A percentile compares a stretch with the other conserved stretches of the same genome.
Evolutionary conservation across 2,113 vertebrate genomes (phyloP).

Genomic region (Daphoenositta chrysoptera): DNA sequence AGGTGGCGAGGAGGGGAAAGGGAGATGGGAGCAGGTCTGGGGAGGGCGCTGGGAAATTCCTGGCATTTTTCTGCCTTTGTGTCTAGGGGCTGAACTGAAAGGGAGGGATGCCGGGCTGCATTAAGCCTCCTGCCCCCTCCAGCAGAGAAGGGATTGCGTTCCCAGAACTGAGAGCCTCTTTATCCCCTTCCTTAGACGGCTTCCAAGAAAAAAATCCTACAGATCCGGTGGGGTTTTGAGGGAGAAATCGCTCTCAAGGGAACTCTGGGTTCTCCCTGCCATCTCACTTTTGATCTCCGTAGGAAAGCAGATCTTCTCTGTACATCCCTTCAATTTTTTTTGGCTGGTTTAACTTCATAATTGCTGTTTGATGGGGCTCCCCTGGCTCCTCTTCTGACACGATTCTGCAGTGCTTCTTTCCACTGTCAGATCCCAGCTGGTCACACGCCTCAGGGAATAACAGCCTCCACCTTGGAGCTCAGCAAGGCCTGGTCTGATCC

Average conservation of each 20-base stretch:
- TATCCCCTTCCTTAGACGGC: background rate
- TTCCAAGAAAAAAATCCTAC: background rate
- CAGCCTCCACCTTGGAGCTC: background rate
- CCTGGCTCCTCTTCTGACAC: background rate
- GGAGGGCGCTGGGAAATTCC: slow-evolving; percentile 74
- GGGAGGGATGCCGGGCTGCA: slow-evolving; percentile 20
- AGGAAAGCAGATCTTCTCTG: background rate
- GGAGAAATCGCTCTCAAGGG: background rate
- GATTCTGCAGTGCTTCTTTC: background rate
- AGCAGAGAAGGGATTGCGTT: slow-evolving; percentile 8
- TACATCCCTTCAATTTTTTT: background rate
- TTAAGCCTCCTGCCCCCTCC: slow-evolving; percentile 37
- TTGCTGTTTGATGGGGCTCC: background rate
- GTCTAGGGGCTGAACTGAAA: slow-evolving; percentile 66
- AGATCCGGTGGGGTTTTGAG: background rate
- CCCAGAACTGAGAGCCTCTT: slow-evolving; percentile 4
- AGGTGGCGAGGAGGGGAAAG: background rate
- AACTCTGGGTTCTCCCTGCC: background rate
- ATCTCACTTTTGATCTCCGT: background rate
- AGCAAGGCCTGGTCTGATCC: background rate
- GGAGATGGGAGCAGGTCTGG: slow-evolving; percentile 1
- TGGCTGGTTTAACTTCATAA: background rate
- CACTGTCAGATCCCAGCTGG: background rate
- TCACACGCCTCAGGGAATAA: background rate
- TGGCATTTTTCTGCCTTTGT: slow-evolving; percentile 77